Conservation (phyloP, 2,113 vertebrate genomes). For the Takifugu bimaculatus region DNA sequence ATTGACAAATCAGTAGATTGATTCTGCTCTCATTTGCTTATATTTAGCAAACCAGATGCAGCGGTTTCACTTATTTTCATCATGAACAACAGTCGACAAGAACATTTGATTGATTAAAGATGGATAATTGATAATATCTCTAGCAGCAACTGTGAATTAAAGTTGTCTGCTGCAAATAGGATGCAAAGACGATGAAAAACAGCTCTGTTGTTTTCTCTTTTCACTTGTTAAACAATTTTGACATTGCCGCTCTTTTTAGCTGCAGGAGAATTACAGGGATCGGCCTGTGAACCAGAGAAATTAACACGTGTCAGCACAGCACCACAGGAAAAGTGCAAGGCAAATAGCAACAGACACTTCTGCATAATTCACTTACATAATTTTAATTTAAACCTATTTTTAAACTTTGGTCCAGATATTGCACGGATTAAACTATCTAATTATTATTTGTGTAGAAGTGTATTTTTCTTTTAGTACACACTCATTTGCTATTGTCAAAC, state of each 20-base stretch:
- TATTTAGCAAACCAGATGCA: too few species aligned
- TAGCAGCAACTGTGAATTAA: too few species aligned
- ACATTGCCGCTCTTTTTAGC: background rate
- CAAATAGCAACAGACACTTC: background rate
- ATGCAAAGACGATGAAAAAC: too few species aligned
- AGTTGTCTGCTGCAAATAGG: too few species aligned
- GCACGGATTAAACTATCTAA: background rate
- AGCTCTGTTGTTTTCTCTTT: too few species aligned
- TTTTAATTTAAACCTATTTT: background rate
- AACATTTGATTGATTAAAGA: too few species aligned
- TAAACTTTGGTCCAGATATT: constrained; percentile 11
- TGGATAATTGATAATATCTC: too few species aligned
- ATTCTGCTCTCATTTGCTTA: too few species aligned
- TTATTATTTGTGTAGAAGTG: background rate
- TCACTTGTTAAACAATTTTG: background rate
- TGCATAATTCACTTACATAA: constrained; percentile 5
- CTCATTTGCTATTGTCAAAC: constrained; percentile 9
- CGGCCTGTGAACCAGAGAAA: background rate
- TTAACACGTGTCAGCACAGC: constrained; percentile 2
- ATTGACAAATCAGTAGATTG: too few species aligned
- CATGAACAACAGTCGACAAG: too few species aligned
- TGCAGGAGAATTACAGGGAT: background rate
- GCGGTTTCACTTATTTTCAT: too few species aligned
- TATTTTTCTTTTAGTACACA: background rate
- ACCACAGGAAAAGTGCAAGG: constrained; percentile 18